These are phyloP conservation scores for Buphagus erythrorhynchus DNA, from an alignment of 2,797 vertebrate genomes.

Conservation along the genomic window DNA sequence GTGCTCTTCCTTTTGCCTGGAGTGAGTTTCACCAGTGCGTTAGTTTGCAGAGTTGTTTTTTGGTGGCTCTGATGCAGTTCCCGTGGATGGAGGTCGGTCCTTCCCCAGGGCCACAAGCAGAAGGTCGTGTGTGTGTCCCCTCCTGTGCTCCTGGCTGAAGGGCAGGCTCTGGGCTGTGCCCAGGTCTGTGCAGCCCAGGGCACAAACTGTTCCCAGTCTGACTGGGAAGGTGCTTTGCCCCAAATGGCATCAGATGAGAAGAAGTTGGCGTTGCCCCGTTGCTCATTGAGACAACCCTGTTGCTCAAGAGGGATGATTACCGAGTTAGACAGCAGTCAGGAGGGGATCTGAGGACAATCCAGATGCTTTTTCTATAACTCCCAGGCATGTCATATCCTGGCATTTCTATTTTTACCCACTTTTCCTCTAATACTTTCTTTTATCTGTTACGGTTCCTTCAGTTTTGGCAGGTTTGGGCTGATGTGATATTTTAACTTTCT, in stretches of 20 bases:
- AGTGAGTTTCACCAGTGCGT: rapidly evolving
- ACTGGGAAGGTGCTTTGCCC: not conserved
- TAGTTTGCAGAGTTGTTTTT: not conserved
- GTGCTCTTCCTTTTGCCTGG: not conserved
- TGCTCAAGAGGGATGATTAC: slow-evolving; percentile 24
- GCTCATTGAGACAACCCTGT: not conserved
- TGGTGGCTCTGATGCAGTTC: not conserved
- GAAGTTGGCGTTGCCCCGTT: not conserved
- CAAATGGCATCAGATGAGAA: not conserved
- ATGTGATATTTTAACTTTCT: not conserved
- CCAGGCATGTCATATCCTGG: slow-evolving; percentile 32
- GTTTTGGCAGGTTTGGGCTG: not conserved
- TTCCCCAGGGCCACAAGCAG: not conserved
- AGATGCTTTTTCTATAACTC: slow-evolving; percentile 45
- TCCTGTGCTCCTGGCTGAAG: rapidly evolving
- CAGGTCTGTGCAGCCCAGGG: rapidly evolving
- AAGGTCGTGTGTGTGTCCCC: rapidly evolving
- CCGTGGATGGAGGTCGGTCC: rapidly evolving
- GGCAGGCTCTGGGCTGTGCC: not conserved
- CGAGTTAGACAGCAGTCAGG: not conserved
- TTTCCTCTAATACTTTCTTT: not conserved
- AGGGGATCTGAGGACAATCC: slow-evolving; percentile 55
- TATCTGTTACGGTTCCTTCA: not conserved
- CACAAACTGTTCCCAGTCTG: not conserved
- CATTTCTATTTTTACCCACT: slow-evolving; percentile 54